A percentile compares a stretch with the other conserved stretches of the same genome.
phyloP scores from a whole-genome alignment of 1,140 invertebrate genomes.

The Dreissena polymorpha region DNA sequence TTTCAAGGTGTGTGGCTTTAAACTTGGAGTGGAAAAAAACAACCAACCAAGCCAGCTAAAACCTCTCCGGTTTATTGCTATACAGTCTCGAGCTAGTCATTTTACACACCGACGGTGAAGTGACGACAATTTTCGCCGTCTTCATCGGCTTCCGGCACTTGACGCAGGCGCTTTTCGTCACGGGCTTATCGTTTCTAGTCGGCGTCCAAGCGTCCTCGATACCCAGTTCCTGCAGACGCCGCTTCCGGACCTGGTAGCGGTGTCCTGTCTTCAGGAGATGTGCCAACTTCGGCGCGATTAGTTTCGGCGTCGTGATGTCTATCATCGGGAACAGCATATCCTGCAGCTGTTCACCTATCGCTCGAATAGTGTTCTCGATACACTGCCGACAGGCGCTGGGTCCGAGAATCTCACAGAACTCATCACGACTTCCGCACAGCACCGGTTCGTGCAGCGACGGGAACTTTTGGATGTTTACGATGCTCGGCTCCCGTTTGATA shows the following conservation, averaged over 20 bases:
- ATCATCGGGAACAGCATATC: slow-evolving; percentile 60
- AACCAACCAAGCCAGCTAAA: too few relatives aligned
- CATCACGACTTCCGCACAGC: slow-evolving; percentile 24
- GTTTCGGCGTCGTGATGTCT: slow-evolving; percentile 52
- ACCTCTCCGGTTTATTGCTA: too few relatives aligned
- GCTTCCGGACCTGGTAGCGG: slow-evolving; percentile 17
- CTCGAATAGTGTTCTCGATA: slow-evolving; percentile 62
- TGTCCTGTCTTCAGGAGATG: slow-evolving; percentile 34
- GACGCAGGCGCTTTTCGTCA: slow-evolving; percentile 20
- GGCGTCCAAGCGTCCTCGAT: background rate
- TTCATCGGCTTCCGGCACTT: slow-evolving; percentile 38
- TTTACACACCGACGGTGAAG: background rate
- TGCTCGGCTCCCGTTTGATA: slow-evolving; percentile 38
- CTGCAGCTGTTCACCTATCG: slow-evolving; percentile 62
- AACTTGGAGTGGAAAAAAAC: too few relatives aligned
- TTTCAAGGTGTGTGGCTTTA: too few relatives aligned
- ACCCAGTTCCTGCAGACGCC: slow-evolving; percentile 29
- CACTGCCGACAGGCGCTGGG: slow-evolving; percentile 61
- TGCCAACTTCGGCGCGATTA: slow-evolving; percentile 51
- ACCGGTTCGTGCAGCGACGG: slow-evolving; percentile 42
- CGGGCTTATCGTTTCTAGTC: slow-evolving; percentile 21
- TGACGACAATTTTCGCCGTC: background rate
- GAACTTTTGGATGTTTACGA: slow-evolving; percentile 37
- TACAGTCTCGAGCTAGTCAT: too few relatives aligned
- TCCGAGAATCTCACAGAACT: slow-evolving; percentile 66